Base-by-base conservation (phyloP, 2,797 vertebrate species). In the Toxotes lorentzi region DNA sequence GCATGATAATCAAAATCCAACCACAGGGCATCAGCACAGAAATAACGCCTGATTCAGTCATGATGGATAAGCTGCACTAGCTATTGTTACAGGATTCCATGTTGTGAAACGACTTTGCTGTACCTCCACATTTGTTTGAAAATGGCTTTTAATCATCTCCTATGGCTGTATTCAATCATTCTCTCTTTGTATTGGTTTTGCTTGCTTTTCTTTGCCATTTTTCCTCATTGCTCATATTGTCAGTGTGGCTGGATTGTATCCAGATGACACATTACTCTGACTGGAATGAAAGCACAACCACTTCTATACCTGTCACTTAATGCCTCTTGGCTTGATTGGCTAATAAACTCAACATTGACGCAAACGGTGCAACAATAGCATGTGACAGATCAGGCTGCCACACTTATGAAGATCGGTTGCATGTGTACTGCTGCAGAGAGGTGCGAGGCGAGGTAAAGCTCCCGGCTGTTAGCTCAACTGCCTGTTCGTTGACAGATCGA, bases 341-440 rank as follows among this genome's bases (percentile, higher is more conserved):
- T 80, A 62, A 84, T 72, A 72, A 79, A 77, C 68, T 38, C 58
- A 38, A 16, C 63, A 68, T 2, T 16, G 23, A 70, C 21, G 68
- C 60, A 53, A 76, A 48, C 1, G 19, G 51, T 11, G 57, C 34
- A 5, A 86, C 73, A 73, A 83, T 41, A 73, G 68, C 73, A 45
- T 34, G 67, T 80, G 87, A 86, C 76, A 71, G 72, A 84, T 82
- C 66, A n/a, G 50, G 9, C 68, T 1, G 61, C 67, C 27, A 1
- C 38, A 4, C 66, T 85, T 73, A 84, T 78, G 74, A 86, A 85
- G 86, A 84, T 73, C 14, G 50, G 74, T 81, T 76, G 50, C 32
- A 60, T 34, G 82, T 58, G 79, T 13, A 2, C 10, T 1, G 78
- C 64, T 66, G 77, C 50, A 11, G 73, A 58, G 40, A 70, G n/a